Conservation (phyloP, 2,888 invertebrate species). For the Eledona agricola region DNA sequence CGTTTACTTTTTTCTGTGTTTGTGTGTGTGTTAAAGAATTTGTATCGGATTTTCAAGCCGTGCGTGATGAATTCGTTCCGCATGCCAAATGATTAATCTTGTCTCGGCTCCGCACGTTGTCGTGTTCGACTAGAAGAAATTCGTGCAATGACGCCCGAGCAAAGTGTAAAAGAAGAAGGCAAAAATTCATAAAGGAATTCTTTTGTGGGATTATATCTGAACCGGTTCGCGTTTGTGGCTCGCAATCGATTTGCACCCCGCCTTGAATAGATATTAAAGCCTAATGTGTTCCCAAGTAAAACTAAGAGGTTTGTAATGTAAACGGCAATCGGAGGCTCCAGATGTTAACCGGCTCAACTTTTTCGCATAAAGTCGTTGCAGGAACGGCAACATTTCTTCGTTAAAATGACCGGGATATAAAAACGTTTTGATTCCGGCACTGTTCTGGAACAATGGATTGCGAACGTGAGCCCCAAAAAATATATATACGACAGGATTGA, state of each 20-base stretch:
- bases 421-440: constrained; percentile 24
- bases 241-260: constrained; percentile 30
- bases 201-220: constrained; percentile 25
- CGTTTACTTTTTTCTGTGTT: too few species aligned
- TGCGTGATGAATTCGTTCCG: too few species aligned
- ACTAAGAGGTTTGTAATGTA: constrained; percentile 41
- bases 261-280: constrained; percentile 43
- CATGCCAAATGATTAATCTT: too few species aligned
- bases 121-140: too few species aligned
- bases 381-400: constrained; percentile 18
- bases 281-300: constrained; percentile 41
- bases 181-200: constrained; percentile 21
- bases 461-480: constrained; percentile 36
- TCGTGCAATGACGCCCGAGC: too few species aligned
- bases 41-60: too few species aligned
- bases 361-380: constrained; percentile 19
- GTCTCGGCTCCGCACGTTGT: too few species aligned
- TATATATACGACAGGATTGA: constrained; percentile 30
- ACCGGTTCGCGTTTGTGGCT: constrained; percentile 6
- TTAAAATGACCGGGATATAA: constrained; percentile 14
- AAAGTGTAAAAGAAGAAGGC: too few species aligned
- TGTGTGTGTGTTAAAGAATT: too few species aligned
- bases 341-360: constrained; percentile 17
- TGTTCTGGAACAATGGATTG: constrained; percentile 36
- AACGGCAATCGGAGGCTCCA: constrained; percentile 23